Base-by-base conservation (phyloP, 2,113 vertebrate species). In the Cariama cristata region DNA sequence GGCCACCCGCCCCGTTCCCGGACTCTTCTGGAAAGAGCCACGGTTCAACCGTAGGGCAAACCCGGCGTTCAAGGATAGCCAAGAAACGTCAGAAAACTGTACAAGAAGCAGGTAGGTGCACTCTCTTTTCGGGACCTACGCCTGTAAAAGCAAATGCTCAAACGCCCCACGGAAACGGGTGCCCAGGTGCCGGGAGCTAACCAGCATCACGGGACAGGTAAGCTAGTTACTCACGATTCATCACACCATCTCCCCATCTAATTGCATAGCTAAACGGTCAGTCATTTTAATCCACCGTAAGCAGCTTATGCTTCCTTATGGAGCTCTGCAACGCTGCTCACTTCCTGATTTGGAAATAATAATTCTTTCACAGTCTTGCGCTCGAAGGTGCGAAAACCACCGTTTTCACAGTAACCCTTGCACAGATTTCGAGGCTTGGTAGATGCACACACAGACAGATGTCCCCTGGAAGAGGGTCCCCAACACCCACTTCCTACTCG, bases 181-280 rank as follows among this genome's bases (percentile, higher is more conserved):
- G 27, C 83, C n/a, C 90, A 56, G 9, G 40, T 53, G 79, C 91
- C 92, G 0, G 0, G 73, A 81, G 83, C 92, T 68, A 71, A 96
- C 81, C 79, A 83, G 26, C 91, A 85, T 52, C 85, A 87, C 11
- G 60, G 94, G 94, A 81, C 95, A 97, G 96, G 96, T 96, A 96
- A 96, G 94, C 88, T 27, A 66, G 95, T 90, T 88, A 90, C 92
- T 88, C 86, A 53, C 47, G 86, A 56, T 82, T 89, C 89, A 87
- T 95, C 91, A 72, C 73, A 67, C 88, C 94, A 92, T 79, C 94
- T 91, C 95, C 95, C 71, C 75, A 56, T 47, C 92, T 89, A 88
- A 93, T 58, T 94, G 95, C 95, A 94, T 10, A 81, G 96, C 94
- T 90, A 79, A 96, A 77, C 6, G 82, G 95, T 66, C 96, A 71